phyloP scores from a whole-genome alignment of 2,113 vertebrate species.

The Hippocampus comes region DNA sequence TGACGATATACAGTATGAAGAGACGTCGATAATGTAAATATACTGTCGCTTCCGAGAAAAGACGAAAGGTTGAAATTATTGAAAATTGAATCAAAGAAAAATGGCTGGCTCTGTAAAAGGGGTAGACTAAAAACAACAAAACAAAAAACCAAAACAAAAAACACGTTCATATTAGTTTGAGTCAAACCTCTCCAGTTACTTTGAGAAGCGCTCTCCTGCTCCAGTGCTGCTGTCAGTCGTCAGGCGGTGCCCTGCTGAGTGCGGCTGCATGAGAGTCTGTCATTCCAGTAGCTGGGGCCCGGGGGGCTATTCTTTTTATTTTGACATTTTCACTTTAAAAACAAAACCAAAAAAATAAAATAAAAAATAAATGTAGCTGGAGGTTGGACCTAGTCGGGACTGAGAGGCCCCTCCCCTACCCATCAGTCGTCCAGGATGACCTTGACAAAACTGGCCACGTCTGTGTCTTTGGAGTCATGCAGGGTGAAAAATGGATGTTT shows the following conservation, averaged over 20 bases:
- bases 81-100: constrained; percentile 50
- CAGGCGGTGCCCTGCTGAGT: constrained; percentile 28
- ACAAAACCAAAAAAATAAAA: constrained; percentile 22
- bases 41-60: constrained; percentile 51
- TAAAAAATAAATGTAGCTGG: constrained; percentile 30
- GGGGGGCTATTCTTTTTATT: background rate
- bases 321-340: constrained; percentile 12
- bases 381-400: constrained; percentile 44
- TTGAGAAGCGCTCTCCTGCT: constrained; percentile 45
- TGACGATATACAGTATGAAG: constrained; percentile 58
- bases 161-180: constrained; percentile 49
- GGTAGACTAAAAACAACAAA: constrained; percentile 6
- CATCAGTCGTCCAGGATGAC: constrained; percentile 90
- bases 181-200: constrained; percentile 52
- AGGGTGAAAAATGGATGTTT: constrained; percentile 91
- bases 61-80: constrained; percentile 32
- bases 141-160: constrained; percentile 15
- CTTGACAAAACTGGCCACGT: constrained; percentile 99
- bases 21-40: constrained; percentile 56
- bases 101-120: constrained; percentile 48
- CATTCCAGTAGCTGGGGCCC: constrained; percentile 62
- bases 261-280: constrained; percentile 52
- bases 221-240: constrained; percentile 58
- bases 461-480: constrained; percentile 97
- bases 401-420: constrained; percentile 14